Base-by-base conservation (phyloP, 2,113 vertebrate genomes). In the Brachionichthys hirsutus region DNA sequence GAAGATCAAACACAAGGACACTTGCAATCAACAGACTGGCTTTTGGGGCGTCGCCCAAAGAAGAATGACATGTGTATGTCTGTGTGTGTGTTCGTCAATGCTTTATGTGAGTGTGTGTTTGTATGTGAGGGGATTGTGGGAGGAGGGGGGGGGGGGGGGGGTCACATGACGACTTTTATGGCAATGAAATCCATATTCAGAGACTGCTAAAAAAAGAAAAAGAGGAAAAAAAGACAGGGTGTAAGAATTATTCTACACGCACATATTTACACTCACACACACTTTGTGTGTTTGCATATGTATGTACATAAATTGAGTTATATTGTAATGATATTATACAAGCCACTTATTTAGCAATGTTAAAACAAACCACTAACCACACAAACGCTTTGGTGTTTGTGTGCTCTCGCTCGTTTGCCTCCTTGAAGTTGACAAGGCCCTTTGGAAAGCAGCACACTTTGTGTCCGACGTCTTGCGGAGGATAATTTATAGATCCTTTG, bases 361-460 rank as follows among this genome's bases (percentile, higher is more conserved):
- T 86, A 85, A 85, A 87, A 86, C 79, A 87, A 92, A 92, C 92
- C 92, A 92, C 92, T 92, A 92, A 86, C 87, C 81, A 88, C 91
- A 88, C 86, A 87, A 78, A 89, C 80, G 66, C 83, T 74, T 78
- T 75, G 52, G 66, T 82, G 75, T 89, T 87, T 91, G 87, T 86
- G 89, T 88, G 88, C 76, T 76, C 67, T 77, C 62, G 36, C 83
- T 81, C 58, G 8, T 73, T 80, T 75, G 71, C 81, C 50, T 72
- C 82, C 53, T 62, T 79, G 63, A 72, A 72, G 77, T 87, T 52
- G 90, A 89, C 85, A 84, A 87, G 75, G 81, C 85, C 84, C 81
- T 83, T 86, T 77, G 83, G 85, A 88, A 87, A 87, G 86, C 86
- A 83, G 78, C 82, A 79, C 73, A 59, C 75, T 81, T n/a, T 76